These are phyloP conservation scores for Octonoba sinensis DNA, from an alignment of 2,888 invertebrate genomes.

Conservation along the genomic window DNA sequence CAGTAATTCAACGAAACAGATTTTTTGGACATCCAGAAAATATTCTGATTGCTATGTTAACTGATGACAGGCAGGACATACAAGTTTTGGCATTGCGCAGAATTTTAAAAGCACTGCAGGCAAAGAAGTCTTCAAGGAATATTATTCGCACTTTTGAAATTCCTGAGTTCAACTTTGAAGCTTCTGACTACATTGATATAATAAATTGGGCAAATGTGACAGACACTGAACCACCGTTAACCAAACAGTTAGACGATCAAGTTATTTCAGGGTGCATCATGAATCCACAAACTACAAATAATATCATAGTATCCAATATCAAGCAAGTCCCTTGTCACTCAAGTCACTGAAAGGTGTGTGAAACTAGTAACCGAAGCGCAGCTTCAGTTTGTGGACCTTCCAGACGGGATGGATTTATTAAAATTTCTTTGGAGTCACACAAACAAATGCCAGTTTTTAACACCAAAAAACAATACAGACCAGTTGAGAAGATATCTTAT, in stretches of 20 bases:
- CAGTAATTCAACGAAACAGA: background rate
- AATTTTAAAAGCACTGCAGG: too few species aligned
- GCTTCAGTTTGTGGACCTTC: too few species aligned
- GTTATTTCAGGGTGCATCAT: slow-evolving; percentile 4
- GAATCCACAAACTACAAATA: background rate
- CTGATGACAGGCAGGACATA: background rate
- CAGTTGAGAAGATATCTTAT: too few species aligned
- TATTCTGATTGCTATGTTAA: background rate
- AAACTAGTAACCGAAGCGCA: too few species aligned
- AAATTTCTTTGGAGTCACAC: too few species aligned
- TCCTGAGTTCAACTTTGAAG: background rate
- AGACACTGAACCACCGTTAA: background rate
- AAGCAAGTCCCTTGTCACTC: too few species aligned
- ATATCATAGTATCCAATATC: too few species aligned
- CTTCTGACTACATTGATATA: background rate
- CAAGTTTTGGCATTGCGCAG: slow-evolving; percentile 1
- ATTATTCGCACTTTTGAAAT: background rate
- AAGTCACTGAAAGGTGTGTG: too few species aligned
- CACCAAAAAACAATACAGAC: too few species aligned
- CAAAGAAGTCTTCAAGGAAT: too few species aligned
- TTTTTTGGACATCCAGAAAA: background rate
- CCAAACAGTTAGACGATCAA: background rate
- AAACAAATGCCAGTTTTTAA: too few species aligned
- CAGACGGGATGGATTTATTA: too few species aligned
- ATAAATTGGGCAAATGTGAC: slow-evolving; percentile 2